Evolutionary conservation across 2,113 vertebrate genomes (phyloP), one percentile per base, ranked within the genome.

Genomic region (Centropristis striata): DNA sequence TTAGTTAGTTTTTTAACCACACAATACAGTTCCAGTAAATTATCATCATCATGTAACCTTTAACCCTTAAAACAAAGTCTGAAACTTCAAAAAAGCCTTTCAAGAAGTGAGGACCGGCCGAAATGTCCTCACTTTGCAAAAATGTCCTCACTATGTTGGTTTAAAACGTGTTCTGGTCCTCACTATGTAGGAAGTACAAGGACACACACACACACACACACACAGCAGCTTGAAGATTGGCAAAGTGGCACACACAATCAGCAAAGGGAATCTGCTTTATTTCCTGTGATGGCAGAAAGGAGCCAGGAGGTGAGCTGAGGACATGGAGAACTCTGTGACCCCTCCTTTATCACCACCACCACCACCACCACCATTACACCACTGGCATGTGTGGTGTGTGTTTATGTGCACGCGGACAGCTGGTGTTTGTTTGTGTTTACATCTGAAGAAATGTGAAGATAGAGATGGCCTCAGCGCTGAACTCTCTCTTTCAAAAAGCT

Each of bases 351-450:
- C 76, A 58, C 51, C 64, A 23, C 64, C 60, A 72, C 50, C 65
- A 49, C 21, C 75, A 58, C 51, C 60, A 23, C 64, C 63, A 71
- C 13, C 14, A 15, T 46, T 12, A 21, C 71, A 81, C 71, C 73
- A 49, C 79, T 49, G 80, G 82, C 71, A 81, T 92, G 85, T 78
- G 54, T 51, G 47, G 59, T 42, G 71, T 3, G 37, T 15, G 57
- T 47, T 78, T 59, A 32, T 21, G 8, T 63, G 57, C 23, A 13
- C 65, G 83, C 54, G 50, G 76, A 88, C 90, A 89, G 90, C 86
- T 90, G 78, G 47, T 71, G 79, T 91, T 90, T 86, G 83, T 88
- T 88, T 88, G 76, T 86, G 87, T 90, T 84, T 89, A 90, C 74
- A 71, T 86, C 53, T 23, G 10, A 46, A 71, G 70, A 66, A 57